These are phyloP conservation scores for Scotopteryx bipunctaria DNA, from an alignment of 2,888 invertebrate species.

Conservation along the genomic window DNA sequence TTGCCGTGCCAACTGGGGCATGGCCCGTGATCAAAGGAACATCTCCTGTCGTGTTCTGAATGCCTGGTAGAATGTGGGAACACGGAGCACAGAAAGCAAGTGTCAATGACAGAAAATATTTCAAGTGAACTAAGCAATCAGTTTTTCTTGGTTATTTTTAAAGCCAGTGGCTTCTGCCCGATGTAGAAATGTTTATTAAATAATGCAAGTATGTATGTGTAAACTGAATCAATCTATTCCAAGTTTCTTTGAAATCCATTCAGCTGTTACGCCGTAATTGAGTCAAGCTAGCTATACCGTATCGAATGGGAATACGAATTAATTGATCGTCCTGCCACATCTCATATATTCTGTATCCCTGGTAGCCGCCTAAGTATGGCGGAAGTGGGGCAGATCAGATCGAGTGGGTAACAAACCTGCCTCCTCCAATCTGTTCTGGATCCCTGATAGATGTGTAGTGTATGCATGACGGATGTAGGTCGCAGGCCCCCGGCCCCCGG, in stretches of 20 bases:
- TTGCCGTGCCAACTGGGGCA: conserved; percentile 61
- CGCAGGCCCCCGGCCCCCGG: conserved; percentile 36
- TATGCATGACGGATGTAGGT: conserved; percentile 48
- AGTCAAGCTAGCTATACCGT: too few relatives aligned
- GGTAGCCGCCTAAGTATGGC: not conserved
- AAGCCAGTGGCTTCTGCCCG: too few relatives aligned
- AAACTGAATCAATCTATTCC: too few relatives aligned
- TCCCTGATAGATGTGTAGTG: conserved; percentile 25
- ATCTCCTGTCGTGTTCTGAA: conserved; percentile 58
- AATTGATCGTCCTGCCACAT: too few relatives aligned
- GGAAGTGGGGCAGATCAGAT: not conserved
- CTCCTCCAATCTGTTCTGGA: conserved; percentile 14
- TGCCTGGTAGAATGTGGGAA: conserved; percentile 50
- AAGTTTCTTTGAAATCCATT: too few relatives aligned
- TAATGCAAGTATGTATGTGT: too few relatives aligned
- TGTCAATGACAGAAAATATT: too few relatives aligned
- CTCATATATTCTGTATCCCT: not conserved
- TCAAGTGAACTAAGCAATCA: too few relatives aligned
- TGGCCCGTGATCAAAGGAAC: conserved; percentile 58
- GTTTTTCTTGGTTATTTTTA: too few relatives aligned
- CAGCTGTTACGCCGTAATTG: too few relatives aligned
- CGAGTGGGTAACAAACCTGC: not conserved
- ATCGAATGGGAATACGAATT: not conserved
- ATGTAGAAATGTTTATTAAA: too few relatives aligned
- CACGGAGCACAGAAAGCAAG: conserved; percentile 17